A percentile compares a stretch with the other conserved stretches of the same genome.
Evolutionary conservation across 2,888 invertebrate genomes (phyloP).

Genomic region (Seira sanloemensis): DNA sequence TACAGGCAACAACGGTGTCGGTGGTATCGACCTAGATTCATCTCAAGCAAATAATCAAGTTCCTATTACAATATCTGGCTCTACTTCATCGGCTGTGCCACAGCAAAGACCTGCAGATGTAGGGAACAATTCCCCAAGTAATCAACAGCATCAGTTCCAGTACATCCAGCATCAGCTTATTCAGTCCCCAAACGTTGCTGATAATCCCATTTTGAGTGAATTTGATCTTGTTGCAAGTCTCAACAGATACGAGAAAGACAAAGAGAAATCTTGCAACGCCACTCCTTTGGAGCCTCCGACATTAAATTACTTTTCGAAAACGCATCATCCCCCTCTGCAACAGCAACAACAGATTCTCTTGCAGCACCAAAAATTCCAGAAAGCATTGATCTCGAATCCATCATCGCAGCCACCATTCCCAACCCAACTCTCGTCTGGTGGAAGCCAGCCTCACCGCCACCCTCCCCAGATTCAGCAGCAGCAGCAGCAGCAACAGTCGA

Average conservation of each 20-base stretch:
- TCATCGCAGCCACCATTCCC: constrained; percentile 17
- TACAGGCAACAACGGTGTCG: constrained; percentile 21
- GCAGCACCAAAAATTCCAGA: constrained; percentile 42
- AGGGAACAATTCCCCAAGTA: constrained; percentile 57
- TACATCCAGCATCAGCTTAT: constrained; percentile 34
- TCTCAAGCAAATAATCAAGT: constrained; percentile 48
- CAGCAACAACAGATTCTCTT: constrained; percentile 34
- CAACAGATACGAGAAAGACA: constrained; percentile 56
- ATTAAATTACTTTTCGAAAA: constrained; percentile 57
- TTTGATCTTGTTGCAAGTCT: constrained; percentile 71
- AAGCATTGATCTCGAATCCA: constrained; percentile 46
- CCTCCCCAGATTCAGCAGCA: constrained; percentile 14
- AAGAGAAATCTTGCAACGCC: constrained; percentile 44
- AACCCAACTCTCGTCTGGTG: too few relatives aligned
- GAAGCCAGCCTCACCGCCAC: constrained; percentile 18
- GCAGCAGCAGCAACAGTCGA: constrained; percentile 29
- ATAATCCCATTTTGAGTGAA: constrained; percentile 69
- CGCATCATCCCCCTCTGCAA: constrained; percentile 34
- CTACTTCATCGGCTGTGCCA: constrained; percentile 27
- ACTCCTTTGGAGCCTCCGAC: constrained; percentile 56
- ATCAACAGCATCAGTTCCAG: constrained; percentile 56
- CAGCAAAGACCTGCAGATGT: constrained; percentile 33
- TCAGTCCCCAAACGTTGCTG: constrained; percentile 46
- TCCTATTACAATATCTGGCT: constrained; percentile 31
- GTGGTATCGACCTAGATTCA: constrained; percentile 57